A percentile compares a stretch with the other conserved stretches of the same genome.
These are phyloP conservation scores for Boleophthalmus pectinirostris DNA, from an alignment of 2,113 vertebrate genomes.

Conservation along the genomic window DNA sequence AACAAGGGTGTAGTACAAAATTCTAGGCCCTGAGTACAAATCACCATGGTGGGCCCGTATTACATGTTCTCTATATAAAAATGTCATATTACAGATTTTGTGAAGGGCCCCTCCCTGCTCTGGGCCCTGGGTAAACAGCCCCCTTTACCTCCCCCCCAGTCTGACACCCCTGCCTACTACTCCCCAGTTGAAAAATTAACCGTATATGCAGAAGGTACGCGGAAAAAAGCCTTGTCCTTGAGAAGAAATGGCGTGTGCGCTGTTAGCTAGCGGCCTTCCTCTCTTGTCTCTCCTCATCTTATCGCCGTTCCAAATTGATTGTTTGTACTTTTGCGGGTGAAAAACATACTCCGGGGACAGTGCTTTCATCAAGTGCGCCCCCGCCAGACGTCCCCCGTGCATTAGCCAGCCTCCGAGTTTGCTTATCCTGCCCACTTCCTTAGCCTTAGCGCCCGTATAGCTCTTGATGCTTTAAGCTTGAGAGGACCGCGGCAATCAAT, in stretches of 20 bases:
- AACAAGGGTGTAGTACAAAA: too few relatives aligned
- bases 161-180: too few relatives aligned
- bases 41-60: too few relatives aligned
- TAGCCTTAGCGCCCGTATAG: conserved; percentile 55
- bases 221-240: conserved; percentile 41
- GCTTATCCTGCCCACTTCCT: conserved; percentile 51
- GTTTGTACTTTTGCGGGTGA: conserved; percentile 65
- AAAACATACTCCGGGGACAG: conserved; percentile 52
- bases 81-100: too few relatives aligned
- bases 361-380: conserved; percentile 67
- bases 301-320: conserved; percentile 68
- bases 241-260: conserved; percentile 39
- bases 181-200: not conserved
- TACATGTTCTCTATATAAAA: too few relatives aligned
- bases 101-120: too few relatives aligned
- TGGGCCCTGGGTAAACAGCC: too few relatives aligned
- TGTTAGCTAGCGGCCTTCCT: conserved; percentile 43
- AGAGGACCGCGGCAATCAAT: conserved; percentile 68
- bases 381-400: conserved; percentile 43
- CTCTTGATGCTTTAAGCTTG: conserved; percentile 55
- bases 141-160: too few relatives aligned
- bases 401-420: conserved; percentile 61
- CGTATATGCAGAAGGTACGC: conserved; percentile 13
- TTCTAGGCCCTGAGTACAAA: too few relatives aligned
- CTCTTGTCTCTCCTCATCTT: conserved; percentile 52